Percentiles rank a stretch among this genome's conserved stretches.
These are phyloP conservation scores for Acrocephalus scirpaceus DNA, from an alignment of 2,797 vertebrate genomes.

Conservation along the genomic window DNA sequence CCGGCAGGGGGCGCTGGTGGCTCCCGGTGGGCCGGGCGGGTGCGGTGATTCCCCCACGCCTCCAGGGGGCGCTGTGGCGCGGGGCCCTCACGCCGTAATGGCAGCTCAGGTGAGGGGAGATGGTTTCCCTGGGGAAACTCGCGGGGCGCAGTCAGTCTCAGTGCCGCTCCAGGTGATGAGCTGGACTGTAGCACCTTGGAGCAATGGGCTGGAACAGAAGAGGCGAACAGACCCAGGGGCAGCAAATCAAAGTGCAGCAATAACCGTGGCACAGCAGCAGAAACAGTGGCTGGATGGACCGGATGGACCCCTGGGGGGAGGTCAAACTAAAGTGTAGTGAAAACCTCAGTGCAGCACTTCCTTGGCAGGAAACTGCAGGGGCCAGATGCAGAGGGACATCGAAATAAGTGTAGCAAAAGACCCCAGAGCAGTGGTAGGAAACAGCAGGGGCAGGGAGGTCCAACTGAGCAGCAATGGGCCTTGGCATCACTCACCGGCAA, in stretches of 20 bases:
- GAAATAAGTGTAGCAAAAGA: neutral
- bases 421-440: no score
- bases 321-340: neutral
- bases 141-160: neutral
- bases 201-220: no score
- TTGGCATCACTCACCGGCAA: neutral
- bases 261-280: rapidly evolving
- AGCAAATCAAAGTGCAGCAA: neutral
- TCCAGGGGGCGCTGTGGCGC: neutral
- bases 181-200: neutral
- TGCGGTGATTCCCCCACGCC: rapidly evolving
- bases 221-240: rapidly evolving
- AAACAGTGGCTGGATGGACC: rapidly evolving
- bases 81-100: rapidly evolving
- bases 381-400: rapidly evolving
- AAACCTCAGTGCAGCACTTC: neutral
- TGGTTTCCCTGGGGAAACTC: neutral
- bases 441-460: no score
- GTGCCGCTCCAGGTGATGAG: rapidly evolving
- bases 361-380: rapidly evolving
- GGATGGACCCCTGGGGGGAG: rapidly evolving
- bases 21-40: neutral
- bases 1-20: neutral
- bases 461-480: rapidly evolving
- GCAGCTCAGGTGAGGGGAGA: rapidly evolving